Conservation (phyloP, 2,888 invertebrate genomes). For the Agapostemon virescens region DNA sequence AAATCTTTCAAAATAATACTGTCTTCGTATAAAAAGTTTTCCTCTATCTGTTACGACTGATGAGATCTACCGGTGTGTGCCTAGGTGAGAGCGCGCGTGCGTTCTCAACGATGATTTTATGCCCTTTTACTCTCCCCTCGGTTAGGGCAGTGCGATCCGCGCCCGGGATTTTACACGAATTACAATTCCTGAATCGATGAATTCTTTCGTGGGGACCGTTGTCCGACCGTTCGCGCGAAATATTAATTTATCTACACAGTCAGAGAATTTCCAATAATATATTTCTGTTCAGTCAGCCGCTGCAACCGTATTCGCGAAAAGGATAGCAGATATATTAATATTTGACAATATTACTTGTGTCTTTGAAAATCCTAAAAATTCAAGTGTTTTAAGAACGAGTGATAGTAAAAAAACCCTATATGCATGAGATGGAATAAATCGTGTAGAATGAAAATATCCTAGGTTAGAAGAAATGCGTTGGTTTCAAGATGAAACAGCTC, state of each 20-base stretch:
- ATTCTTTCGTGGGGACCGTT: not conserved
- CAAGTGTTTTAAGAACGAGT: no score
- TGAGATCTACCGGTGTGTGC: constrained; percentile 7
- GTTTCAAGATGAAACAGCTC: no score
- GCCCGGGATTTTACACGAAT: not conserved
- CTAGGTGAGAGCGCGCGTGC: not conserved
- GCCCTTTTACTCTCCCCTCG: not conserved
- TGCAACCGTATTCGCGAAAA: no score
- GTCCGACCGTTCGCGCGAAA: not conserved
- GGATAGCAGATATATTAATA: no score
- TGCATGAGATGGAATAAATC: no score
- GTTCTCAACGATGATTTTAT: constrained; percentile 3
- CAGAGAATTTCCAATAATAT: not conserved
- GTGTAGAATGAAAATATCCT: no score
- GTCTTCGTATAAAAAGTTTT: constrained; percentile 17
- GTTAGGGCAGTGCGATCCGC: not conserved
- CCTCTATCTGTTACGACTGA: constrained; percentile 22
- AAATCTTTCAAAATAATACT: constrained; percentile 23
- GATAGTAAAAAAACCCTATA: no score
- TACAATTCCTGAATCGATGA: not conserved
- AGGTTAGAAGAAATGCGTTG: no score
- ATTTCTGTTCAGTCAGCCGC: no score
- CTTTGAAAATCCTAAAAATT: no score
- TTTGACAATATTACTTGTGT: no score
- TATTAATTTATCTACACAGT: not conserved